Base-by-base conservation (phyloP, 2,113 vertebrate species). In the Tympanuchus pallidicinctus region DNA sequence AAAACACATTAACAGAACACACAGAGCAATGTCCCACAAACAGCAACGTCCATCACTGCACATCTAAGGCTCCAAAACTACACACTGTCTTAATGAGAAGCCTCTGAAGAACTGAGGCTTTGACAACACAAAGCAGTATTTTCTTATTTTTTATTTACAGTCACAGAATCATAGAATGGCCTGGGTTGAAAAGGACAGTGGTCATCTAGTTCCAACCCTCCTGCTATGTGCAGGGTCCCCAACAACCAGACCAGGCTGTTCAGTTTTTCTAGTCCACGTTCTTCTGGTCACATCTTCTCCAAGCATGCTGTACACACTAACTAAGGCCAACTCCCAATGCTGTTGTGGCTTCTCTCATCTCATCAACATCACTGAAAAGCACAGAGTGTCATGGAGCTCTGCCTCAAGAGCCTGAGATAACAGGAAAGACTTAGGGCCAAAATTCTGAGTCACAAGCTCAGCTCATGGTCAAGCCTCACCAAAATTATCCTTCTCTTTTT, bases 81-180 rank as follows among this genome's bases (percentile, higher is more conserved):
- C n/a, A 18, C 57, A 76, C 34, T 56, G 45, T 1, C 64, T 72
- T 34, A 48, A 63, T 32, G 60, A 66, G 64, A 80, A 65, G 36
- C 27, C 60, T 48, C 43, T 45, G 38, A 69, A 85, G 76, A 32
- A 75, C 4, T 10, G 54, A 54, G 71, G 64, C 52, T 82, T 14
- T 89, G 78, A 59, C 88, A 89, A 36, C 63, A 89, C 64, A 73
- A 54, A 92, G 70, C 84, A 82, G 48, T 25, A 20, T 80, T 90
- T 89, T 42, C 72, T 65, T 25, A 34, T 21, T 19, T 32, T 77
- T 72, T 66, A 67, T 81, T 80, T 75, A 57, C 10, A 24, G 47
- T 50, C 48, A 24, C 13, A 24, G 48, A 24, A 50, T 22, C 48
- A 12, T 50, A 50, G 48, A 50, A 50, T 24, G 48, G 48, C 48